These are phyloP conservation scores for Tenthredo distinguenda DNA, from an alignment of 2,888 invertebrate genomes.

Conservation along the genomic window DNA sequence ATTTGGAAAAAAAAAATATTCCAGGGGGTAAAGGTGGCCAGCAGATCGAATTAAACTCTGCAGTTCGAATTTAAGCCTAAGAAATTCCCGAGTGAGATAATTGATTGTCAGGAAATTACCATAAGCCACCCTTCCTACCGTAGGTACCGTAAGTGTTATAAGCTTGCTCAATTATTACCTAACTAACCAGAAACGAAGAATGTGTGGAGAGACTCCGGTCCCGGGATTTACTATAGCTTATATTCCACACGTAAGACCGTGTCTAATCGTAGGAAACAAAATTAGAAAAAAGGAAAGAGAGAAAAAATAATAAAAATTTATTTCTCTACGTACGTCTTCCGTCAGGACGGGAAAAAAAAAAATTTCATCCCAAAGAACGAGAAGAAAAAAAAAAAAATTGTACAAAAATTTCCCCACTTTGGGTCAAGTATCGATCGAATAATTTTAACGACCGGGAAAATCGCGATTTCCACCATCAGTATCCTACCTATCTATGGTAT, in stretches of 20 bases:
- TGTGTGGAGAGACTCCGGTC: background rate
- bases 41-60: background rate
- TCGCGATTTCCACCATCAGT: background rate
- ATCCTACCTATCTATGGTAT: background rate
- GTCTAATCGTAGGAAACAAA: background rate
- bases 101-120: conserved; percentile 22
- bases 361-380: no score
- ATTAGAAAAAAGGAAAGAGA: no score
- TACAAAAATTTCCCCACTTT: no score
- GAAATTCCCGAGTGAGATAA: background rate
- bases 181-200: conserved; percentile 32
- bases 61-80: background rate
- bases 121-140: conserved; percentile 17
- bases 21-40: background rate
- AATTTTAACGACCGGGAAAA: background rate
- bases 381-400: background rate
- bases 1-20: background rate
- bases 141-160: background rate
- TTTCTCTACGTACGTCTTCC: no score
- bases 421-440: no score
- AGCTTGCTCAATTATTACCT: conserved; percentile 26
- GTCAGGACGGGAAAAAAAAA: no score
- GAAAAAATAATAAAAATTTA: no score
- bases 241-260: background rate
- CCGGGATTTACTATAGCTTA: background rate